Evolutionary conservation across 2,888 invertebrate species (phyloP).

Genomic region (Drosophila paranaensis): DNA sequence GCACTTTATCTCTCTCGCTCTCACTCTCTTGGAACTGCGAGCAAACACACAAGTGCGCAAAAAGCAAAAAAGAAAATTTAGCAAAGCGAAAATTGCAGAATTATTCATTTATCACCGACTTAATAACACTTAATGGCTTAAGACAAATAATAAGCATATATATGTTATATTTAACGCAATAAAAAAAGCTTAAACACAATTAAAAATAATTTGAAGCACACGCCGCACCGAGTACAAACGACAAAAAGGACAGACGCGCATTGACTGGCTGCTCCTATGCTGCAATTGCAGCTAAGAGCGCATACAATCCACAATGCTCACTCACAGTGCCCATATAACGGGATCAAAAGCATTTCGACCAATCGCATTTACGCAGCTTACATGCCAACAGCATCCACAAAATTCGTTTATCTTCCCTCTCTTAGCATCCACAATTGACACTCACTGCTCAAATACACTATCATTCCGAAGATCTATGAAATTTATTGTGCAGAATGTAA

Average conservation of each 20-base stretch:
- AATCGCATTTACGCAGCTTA: not conserved
- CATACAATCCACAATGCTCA: not conserved
- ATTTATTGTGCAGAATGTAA: not conserved
- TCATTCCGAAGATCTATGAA: not conserved
- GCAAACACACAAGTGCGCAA: not conserved
- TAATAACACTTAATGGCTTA: not conserved
- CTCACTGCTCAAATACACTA: not conserved
- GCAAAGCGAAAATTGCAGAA: not conserved
- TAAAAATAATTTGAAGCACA: too few relatives aligned
- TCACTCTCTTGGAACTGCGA: not conserved
- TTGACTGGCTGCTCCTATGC: too few relatives aligned
- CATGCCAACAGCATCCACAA: not conserved
- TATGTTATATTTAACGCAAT: not conserved
- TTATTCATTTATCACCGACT: not conserved
- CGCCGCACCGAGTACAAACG: too few relatives aligned
- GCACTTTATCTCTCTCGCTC: not conserved
- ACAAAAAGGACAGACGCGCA: too few relatives aligned
- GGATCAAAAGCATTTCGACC: not conserved
- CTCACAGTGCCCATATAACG: not conserved
- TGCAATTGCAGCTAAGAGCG: not conserved
- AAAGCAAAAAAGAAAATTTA: not conserved
- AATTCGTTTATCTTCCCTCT: not conserved
- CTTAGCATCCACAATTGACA: not conserved
- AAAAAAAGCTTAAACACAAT: not conserved
- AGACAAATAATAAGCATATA: not conserved